Evolutionary conservation across 2,888 invertebrate species (phyloP), one percentile per base, ranked within the genome.

Genomic region (Galerucella pusilla): DNA sequence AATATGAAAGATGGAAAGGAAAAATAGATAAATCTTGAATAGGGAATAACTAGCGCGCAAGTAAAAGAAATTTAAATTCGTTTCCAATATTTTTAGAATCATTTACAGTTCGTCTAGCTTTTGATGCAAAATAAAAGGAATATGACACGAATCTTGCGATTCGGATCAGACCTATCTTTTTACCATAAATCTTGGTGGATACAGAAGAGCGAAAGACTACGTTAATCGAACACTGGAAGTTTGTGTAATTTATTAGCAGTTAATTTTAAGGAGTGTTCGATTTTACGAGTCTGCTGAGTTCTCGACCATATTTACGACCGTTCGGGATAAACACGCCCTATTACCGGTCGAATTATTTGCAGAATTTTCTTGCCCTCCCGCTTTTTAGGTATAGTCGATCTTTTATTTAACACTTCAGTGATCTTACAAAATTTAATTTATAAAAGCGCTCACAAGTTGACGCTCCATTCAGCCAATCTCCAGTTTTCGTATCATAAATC

Each of bases 241-340:
- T 73, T 81, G 75, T 83, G 85, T 86, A 86, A 87, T 87, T 87
- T 87, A 87, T 87, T 85, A 85, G 83, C 85, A 83, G 85, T 86
- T 87, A 87, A 86, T 87, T 87, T 85, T 85, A 85, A 86, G 86
- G 86, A 86, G 86, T 85, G 86, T 85, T 87, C 86, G 83, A 85
- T 85, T 85, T 85, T 85, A 85, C 84, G 85, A 84, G 82, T 74
- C 65, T 75, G 80, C 79, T 74, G 78, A 81, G 80, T 81, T 81
- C 80, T 78, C 83, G 78, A 80, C 81, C 82, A 82, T 83, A 83
- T 83, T 83, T 83, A 83, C 81, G 78, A 80, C 75, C 80, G 78
- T 79, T 80, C 80, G 78, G 81, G 78, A 80, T 80, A 80, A 83
- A 80, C 77, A 79, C 79, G 77, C 75, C 78, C 77, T 77, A 77